Evolutionary conservation across 2,797 vertebrate genomes (phyloP).

Genomic region (Botia kubotai): DNA sequence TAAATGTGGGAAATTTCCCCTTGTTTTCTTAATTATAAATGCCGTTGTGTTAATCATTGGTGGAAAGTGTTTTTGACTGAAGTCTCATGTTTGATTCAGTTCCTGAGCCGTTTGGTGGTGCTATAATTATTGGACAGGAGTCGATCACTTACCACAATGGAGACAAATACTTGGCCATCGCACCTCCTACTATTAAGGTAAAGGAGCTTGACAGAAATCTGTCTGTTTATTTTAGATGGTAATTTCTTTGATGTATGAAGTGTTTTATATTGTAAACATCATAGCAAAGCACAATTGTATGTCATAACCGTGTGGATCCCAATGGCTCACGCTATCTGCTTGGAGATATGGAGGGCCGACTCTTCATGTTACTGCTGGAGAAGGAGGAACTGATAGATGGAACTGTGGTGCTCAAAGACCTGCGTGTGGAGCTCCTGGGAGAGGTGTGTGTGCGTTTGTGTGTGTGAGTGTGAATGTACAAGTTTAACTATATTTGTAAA

Average conservation of each 20-base stretch:
- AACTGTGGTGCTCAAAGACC: slow-evolving; percentile 91
- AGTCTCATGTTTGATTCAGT: slow-evolving; percentile 74
- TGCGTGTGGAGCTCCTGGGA: slow-evolving; percentile 94
- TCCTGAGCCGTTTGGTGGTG: slow-evolving; percentile 96
- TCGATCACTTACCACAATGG: slow-evolving; percentile 99
- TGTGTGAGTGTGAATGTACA: too few species aligned
- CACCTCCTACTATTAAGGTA: slow-evolving; percentile 98
- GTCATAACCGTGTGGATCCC: slow-evolving; percentile 97
- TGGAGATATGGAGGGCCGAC: slow-evolving; percentile 97
- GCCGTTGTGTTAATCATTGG: too few species aligned
- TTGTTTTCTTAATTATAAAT: too few species aligned
- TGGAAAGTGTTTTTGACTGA: background rate
- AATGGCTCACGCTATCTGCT: slow-evolving; percentile 95
- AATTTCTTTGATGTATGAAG: background rate
- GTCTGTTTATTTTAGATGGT: background rate
- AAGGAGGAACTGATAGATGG: slow-evolving; percentile 98
- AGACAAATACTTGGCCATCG: slow-evolving; percentile 96
- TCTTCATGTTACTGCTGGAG: slow-evolving; percentile 98
- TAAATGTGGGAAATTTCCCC: too few species aligned
- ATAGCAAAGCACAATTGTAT: slow-evolving; percentile 98
- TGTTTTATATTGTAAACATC: background rate
- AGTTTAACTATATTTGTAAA: too few species aligned
- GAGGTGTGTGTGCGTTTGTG: slow-evolving; percentile 79
- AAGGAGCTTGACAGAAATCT: slow-evolving; percentile 32
- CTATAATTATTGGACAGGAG: slow-evolving; percentile 98